Percentiles rank a stretch among this genome's conserved stretches.
Evolutionary conservation across 23 tunicate genomes (phyloP).

Genomic region (Trididemnum miniatum): DNA sequence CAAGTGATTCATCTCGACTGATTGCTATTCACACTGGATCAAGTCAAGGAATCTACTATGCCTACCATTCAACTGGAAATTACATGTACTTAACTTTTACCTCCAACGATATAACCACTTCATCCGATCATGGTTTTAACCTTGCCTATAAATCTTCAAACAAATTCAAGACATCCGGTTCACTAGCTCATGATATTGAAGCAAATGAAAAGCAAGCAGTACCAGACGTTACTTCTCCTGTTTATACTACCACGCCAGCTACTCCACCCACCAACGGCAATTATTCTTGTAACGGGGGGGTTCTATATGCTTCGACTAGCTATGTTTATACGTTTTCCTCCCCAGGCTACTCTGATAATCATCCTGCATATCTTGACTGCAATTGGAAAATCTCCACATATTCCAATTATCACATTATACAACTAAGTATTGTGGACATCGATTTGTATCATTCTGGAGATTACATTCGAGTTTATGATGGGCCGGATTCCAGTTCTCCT

Average conservation of each 20-base stretch:
- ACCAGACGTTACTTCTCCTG: not conserved
- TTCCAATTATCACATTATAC: not conserved
- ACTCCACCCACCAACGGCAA: not conserved
- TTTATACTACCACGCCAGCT: not conserved
- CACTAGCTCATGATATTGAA: not conserved
- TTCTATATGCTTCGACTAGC: not conserved
- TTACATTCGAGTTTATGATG: not conserved
- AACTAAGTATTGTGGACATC: not conserved
- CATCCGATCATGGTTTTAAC: not conserved
- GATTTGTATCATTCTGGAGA: not conserved
- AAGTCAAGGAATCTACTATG: not conserved
- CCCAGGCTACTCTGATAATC: not conserved
- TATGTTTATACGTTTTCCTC: not conserved
- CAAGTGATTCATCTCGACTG: not conserved
- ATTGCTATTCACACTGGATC: not conserved
- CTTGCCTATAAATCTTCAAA: not conserved
- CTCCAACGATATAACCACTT: not conserved
- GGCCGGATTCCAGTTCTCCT: not conserved
- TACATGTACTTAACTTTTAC: conserved; percentile 8
- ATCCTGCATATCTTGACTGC: not conserved
- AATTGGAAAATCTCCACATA: not conserved
- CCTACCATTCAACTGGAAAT: not conserved
- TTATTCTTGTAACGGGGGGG: not conserved
- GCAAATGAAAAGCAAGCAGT: not conserved
- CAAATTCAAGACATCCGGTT: not conserved